Evolutionary conservation across 1,140 invertebrate species (phyloP).

Genomic region (Drosophila rhopaloa): DNA sequence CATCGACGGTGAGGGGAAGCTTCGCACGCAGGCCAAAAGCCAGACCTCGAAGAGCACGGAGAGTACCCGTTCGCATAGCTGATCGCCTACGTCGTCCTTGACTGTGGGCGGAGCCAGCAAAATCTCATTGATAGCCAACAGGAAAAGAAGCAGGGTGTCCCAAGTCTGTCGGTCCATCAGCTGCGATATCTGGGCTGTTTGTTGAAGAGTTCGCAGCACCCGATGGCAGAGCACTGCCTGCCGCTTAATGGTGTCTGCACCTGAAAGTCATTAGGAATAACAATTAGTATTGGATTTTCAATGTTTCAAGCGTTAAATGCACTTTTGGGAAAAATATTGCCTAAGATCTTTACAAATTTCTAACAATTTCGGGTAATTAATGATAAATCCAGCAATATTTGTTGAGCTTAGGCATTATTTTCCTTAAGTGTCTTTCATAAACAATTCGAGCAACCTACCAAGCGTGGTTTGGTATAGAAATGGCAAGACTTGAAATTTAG

Average conservation of each 20-base stretch:
- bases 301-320: background rate
- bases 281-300: background rate
- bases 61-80: slow-evolving; percentile 96
- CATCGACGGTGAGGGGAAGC: slow-evolving; percentile 94
- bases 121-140: slow-evolving; percentile 96
- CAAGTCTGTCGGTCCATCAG: slow-evolving; percentile 94
- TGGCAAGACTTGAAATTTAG: slow-evolving; percentile 90
- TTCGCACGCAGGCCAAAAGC: slow-evolving; percentile 95
- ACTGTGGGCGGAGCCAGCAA: slow-evolving; percentile 95
- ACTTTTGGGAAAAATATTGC: background rate
- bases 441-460: slow-evolving; percentile 87
- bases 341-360: background rate
- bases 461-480: slow-evolving; percentile 94
- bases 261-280: slow-evolving; percentile 85
- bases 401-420: background rate
- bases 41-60: slow-evolving; percentile 98
- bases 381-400: too few species aligned
- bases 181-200: slow-evolving; percentile 92
- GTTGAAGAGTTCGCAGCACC: slow-evolving; percentile 94
- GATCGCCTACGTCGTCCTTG: slow-evolving; percentile 97
- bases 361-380: background rate
- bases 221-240: slow-evolving; percentile 98
- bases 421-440: background rate
- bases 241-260: slow-evolving; percentile 94
- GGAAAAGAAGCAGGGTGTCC: slow-evolving; percentile 94